Evolutionary conservation across 2,888 invertebrate genomes (phyloP).

Genomic region (Conops quadrifasciatus): DNA sequence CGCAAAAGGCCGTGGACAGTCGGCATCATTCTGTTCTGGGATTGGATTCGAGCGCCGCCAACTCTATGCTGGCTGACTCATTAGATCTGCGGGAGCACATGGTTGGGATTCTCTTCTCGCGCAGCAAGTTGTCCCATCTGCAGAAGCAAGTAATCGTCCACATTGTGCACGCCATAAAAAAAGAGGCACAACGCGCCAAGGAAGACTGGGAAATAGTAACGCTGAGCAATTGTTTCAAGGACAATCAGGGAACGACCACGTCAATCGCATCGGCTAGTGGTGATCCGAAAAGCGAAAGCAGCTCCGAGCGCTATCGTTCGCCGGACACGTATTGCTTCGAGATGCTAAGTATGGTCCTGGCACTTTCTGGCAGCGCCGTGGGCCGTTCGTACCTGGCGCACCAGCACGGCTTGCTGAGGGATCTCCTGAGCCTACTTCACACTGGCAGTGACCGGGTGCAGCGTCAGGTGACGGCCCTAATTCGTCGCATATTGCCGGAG

Average conservation of each 20-base stretch:
- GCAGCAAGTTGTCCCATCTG: conserved; percentile 90
- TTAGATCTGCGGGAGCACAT: conserved; percentile 91
- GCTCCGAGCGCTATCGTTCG: conserved; percentile 58
- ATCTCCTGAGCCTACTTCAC: conserved; percentile 86
- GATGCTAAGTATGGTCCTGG: conserved; percentile 93
- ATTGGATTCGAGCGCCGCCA: conserved; percentile 56
- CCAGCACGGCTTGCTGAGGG: conserved; percentile 83
- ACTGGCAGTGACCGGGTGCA: conserved; percentile 95
- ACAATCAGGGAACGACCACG: conserved; percentile 43
- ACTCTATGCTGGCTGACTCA: conserved; percentile 65
- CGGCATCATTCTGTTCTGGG: conserved; percentile 46
- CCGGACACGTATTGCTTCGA: conserved; percentile 96
- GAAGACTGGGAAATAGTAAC: conserved; percentile 88
- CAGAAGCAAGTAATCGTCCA: conserved; percentile 94
- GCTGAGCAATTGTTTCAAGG: conserved; percentile 54
- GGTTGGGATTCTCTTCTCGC: conserved; percentile 94
- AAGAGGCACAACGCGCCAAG: conserved; percentile 84
- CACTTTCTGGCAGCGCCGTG: conserved; percentile 90
- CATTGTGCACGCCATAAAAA: conserved; percentile 88
- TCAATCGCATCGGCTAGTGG: conserved; percentile 46
- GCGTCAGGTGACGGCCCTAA: conserved; percentile 84
- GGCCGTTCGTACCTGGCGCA: conserved; percentile 91
- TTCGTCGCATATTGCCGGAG: conserved; percentile 88
- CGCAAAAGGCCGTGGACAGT: conserved; percentile 39
- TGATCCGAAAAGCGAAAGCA: conserved; percentile 54